phyloP scores from a whole-genome alignment of 2,113 vertebrate genomes.

The Papio anubis region DNA sequence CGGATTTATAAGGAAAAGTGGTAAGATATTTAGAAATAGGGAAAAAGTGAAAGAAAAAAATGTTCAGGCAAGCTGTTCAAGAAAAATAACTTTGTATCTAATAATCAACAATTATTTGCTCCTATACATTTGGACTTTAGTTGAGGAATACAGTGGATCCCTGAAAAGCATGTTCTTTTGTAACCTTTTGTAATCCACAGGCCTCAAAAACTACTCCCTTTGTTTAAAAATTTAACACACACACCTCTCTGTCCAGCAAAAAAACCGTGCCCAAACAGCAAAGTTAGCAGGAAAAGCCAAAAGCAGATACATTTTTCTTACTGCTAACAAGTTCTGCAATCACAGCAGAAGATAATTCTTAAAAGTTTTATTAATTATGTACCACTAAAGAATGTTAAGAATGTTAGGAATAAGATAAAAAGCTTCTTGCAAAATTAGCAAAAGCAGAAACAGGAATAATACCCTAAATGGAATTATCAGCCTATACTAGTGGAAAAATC shows the following conservation, averaged over 20 bases:
- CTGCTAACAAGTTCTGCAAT: not conserved
- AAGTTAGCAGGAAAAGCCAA: slow-evolving; percentile 19
- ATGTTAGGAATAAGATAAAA: not conserved
- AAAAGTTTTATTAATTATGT: slow-evolving; percentile 1
- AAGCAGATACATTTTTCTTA: not conserved
- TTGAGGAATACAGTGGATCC: not conserved
- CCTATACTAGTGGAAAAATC: not conserved
- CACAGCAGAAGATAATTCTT: not conserved
- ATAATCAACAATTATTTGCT: not conserved
- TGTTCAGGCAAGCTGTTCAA: not conserved
- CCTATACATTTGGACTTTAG: not conserved
- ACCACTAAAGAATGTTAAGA: not conserved
- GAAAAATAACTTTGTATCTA: not conserved
- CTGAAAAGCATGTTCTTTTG: not conserved
- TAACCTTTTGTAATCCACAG: not conserved
- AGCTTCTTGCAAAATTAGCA: not conserved
- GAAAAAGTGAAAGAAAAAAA: not conserved
- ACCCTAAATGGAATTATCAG: not conserved
- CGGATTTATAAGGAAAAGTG: not conserved
- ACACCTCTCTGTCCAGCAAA: not conserved
- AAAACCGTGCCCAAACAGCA: not conserved
- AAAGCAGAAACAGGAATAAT: slow-evolving; percentile 13
- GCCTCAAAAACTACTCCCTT: not conserved
- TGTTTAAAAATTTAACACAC: not conserved
- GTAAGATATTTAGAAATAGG: not conserved